Percentiles rank a stretch among this genome's conserved stretches.
phyloP scores from a whole-genome alignment of 2,888 invertebrate genomes.

The Pseudococcus longispinus region DNA sequence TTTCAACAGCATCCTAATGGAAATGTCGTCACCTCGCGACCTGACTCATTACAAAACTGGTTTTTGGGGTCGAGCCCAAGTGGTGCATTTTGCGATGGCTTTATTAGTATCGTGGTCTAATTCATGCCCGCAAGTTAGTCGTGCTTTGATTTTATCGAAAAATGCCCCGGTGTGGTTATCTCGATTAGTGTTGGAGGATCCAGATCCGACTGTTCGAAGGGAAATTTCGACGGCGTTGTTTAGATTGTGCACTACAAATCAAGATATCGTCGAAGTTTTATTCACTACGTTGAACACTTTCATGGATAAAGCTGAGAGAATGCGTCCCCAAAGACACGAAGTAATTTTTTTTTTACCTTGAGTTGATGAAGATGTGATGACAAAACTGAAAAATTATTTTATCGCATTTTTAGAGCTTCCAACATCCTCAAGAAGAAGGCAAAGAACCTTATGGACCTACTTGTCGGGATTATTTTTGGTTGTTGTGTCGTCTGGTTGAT shows the following conservation, averaged over 20 bases:
- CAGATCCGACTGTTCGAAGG: conserved; percentile 87
- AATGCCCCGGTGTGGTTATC: conserved; percentile 78
- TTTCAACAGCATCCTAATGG: conserved; percentile 84
- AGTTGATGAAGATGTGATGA: neutral
- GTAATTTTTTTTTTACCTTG: conserved; percentile 61
- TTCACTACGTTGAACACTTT: conserved; percentile 81
- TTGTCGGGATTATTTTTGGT: conserved; percentile 93
- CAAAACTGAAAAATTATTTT: neutral
- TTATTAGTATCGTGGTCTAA: conserved; percentile 92
- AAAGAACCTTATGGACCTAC: conserved; percentile 95
- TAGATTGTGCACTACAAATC: conserved; percentile 68
- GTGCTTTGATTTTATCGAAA: conserved; percentile 76
- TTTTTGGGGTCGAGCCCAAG: conserved; percentile 90
- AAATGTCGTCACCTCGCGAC: conserved; percentile 81
- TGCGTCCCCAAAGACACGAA: conserved; percentile 72
- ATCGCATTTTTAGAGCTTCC: conserved; percentile 64
- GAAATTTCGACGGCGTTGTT: conserved; percentile 94
- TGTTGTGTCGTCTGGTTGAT: conserved; percentile 86
- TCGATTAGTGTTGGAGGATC: conserved; percentile 86
- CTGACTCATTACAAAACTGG: conserved; percentile 89
- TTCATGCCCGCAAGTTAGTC: conserved; percentile 80
- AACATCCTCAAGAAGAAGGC: conserved; percentile 76
- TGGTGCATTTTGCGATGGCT: conserved; percentile 91
- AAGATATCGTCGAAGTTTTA: conserved; percentile 68
- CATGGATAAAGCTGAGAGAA: conserved; percentile 82